Evolutionary conservation across 2,797 vertebrate species (phyloP), one percentile per base, ranked within the genome.

Genomic region (Naso thynnoides): DNA sequence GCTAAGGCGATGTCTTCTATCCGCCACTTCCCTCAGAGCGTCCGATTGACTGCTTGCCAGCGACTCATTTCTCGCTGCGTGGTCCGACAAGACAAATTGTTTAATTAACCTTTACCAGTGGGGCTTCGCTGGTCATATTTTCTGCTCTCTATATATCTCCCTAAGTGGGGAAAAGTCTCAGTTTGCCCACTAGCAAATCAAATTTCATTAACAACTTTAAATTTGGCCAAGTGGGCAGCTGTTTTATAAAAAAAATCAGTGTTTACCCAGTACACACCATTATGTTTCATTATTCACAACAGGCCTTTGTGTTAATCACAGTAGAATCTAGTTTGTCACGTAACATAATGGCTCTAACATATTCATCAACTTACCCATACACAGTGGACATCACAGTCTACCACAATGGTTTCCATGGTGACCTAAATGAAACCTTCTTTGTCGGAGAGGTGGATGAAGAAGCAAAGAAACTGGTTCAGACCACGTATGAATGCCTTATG

Each of bases 341-440:
- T 39, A 53, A 73, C 26, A 56, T 41, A 36, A 3, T 2, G 33
- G 11, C 47, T 54, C 68, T 85, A 41, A 78, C 41, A 33, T 26
- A n/a, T 59, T 60, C 21, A 1, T 56, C 26, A 4, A 72, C 56
- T 58, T 44, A 18, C n/a, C 3, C 23, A 62, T 38, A 71, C 79
- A 18, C 93, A 99, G 98, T 99, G 93, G 98, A 99, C 87, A 99
- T 99, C 90, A 99, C 98, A 0, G 96, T 99, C 76, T 99, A 98
- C 89, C 96, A 96, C 87, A 98, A 96, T 5, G 98, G 98, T 90
- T 99, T 98, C 91, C 98, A 99, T 2, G 98, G 98, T 13, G 98
- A 99, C 90, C 96, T 99, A 72, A 99, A 99, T 0, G 98, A 99
- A 92, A 99, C 98, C 0, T 99, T 99, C 91, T 99, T 95, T 56